Evolutionary conservation across 30 jellyfish, hydroid and myxozoan genomes (phyloP).

Genomic region (Catostylus mosaicus): DNA sequence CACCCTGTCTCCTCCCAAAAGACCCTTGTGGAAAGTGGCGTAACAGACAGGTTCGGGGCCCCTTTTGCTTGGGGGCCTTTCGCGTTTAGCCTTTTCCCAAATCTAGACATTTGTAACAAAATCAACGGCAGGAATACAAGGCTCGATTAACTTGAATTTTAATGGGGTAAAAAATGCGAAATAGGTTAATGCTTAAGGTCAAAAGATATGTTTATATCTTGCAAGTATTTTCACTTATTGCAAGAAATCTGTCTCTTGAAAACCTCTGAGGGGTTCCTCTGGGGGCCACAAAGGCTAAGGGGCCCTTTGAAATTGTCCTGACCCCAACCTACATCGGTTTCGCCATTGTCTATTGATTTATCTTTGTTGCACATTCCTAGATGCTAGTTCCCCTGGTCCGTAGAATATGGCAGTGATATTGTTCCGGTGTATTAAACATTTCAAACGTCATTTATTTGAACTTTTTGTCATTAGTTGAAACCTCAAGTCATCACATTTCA

Average conservation of each 20-base stretch:
- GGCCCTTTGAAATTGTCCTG: background rate
- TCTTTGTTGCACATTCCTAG: background rate
- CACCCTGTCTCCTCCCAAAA: too few species aligned
- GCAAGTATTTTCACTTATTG: background rate
- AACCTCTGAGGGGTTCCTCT: background rate
- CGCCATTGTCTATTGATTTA: background rate
- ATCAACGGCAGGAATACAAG: too few species aligned
- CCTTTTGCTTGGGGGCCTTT: too few species aligned
- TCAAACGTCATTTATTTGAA: background rate
- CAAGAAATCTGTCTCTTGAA: background rate
- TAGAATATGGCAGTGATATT: background rate
- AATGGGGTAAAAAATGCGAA: too few species aligned
- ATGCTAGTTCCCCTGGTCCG: background rate
- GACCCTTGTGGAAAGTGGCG: too few species aligned
- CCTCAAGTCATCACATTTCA: too few species aligned
- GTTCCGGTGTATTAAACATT: constrained; percentile 8
- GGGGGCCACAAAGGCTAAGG: background rate
- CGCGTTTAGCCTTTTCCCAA: too few species aligned
- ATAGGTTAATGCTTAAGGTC: too few species aligned
- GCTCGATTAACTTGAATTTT: too few species aligned
- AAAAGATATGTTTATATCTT: too few species aligned
- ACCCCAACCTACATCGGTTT: background rate
- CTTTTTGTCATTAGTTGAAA: background rate
- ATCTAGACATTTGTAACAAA: too few species aligned
- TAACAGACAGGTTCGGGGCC: too few species aligned